Conservation (phyloP, 2,797 vertebrate species). For the Morelia viridis region DNA sequence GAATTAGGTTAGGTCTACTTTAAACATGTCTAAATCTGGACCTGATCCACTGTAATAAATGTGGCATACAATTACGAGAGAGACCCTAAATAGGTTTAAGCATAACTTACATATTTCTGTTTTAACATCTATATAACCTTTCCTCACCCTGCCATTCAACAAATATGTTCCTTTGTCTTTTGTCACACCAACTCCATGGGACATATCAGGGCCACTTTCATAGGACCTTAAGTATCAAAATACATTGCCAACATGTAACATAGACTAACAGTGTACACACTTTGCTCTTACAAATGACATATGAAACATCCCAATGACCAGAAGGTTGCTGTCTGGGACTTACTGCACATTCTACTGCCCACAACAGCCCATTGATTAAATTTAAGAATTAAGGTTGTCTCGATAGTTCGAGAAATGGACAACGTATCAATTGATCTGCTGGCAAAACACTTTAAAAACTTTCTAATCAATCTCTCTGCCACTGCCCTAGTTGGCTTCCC, state of each 20-base stretch:
- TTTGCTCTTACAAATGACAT: neutral
- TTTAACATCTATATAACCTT: neutral
- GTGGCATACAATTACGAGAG: neutral
- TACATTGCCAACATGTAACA: neutral
- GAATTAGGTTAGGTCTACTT: neutral
- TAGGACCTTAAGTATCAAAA: neutral
- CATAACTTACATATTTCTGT: neutral
- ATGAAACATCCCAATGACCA: neutral
- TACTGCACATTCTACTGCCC: neutral
- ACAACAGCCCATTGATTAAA: neutral
- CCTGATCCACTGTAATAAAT: neutral
- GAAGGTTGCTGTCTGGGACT: neutral
- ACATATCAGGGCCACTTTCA: neutral
- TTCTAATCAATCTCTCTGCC: neutral
- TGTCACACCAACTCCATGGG: neutral
- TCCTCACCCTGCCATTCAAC: neutral
- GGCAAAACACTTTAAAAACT: neutral
- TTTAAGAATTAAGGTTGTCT: neutral
- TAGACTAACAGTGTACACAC: neutral
- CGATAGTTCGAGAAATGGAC: neutral
- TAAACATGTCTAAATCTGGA: neutral
- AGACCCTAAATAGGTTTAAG: neutral
- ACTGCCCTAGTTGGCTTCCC: conserved; percentile 7
- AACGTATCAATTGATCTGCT: neutral
- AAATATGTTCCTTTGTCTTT: too few relatives aligned